phyloP scores from a whole-genome alignment of 2,113 vertebrate genomes.

The Harpagus bidentatus region DNA sequence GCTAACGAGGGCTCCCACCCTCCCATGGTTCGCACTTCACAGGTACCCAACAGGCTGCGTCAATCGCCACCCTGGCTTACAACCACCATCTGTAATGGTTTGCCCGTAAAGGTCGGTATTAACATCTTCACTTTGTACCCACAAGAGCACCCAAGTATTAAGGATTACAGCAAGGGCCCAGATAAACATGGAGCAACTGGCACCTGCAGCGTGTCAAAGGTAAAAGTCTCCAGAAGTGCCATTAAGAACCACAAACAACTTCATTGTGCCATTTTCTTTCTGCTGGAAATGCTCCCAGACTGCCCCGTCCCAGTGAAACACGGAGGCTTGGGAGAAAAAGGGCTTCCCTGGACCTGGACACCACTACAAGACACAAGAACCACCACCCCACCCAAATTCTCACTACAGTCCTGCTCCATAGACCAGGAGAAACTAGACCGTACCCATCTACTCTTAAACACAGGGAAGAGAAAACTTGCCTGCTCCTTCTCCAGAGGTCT shows the following conservation, averaged over 20 bases:
- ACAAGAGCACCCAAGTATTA: neutral
- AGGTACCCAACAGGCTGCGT: neutral
- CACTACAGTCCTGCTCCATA: neutral
- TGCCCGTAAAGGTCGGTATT: rapidly evolving
- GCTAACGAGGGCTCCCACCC: neutral
- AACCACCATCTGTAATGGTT: rapidly evolving
- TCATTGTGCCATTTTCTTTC: rapidly evolving
- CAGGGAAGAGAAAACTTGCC: neutral
- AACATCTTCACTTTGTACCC: neutral
- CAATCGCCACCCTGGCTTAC: rapidly evolving
- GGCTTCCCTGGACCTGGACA: neutral
- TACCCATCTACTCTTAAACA: neutral
- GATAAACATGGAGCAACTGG: rapidly evolving
- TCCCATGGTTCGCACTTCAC: neutral
- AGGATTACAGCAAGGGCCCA: neutral
- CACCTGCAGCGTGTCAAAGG: neutral
- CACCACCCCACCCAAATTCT: neutral
- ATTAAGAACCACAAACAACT: neutral
- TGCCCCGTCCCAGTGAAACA: rapidly evolving
- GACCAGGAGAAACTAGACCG: too few species aligned
- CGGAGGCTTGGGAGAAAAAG: neutral
- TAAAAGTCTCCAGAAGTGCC: neutral
- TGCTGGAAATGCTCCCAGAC: too few species aligned
- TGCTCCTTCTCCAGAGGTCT: neutral
- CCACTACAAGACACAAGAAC: neutral